Percentiles rank a stretch among this genome's conserved stretches.
Conservation (phyloP, 2,888 invertebrate genomes). For the Pollenia amentaria region DNA sequence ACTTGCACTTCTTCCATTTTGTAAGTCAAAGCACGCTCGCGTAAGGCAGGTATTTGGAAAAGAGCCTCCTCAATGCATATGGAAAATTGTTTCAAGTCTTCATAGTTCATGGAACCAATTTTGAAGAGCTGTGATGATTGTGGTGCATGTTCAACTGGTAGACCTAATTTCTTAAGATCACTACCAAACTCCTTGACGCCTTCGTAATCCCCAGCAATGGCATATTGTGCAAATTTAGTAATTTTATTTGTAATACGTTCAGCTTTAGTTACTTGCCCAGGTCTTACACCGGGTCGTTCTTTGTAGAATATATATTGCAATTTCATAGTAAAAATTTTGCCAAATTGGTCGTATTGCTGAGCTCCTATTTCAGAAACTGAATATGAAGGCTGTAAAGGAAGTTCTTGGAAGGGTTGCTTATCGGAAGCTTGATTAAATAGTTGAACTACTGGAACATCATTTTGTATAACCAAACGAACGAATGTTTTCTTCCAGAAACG, state of each 20-base stretch:
- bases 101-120: conserved; percentile 94
- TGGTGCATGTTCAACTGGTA: conserved; percentile 98
- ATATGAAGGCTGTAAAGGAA: conserved; percentile 97
- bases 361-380: conserved; percentile 97
- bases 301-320: conserved; percentile 98
- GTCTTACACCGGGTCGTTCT: conserved; percentile 97
- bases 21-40: conserved; percentile 95
- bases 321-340: conserved; percentile 99
- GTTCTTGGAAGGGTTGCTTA: conserved; percentile 97
- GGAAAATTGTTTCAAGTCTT: conserved; percentile 96
- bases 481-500: conserved; percentile 99
- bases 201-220: conserved; percentile 96
- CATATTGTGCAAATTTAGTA: conserved; percentile 96
- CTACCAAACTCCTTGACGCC: conserved; percentile 97
- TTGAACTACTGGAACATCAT: conserved; percentile 94
- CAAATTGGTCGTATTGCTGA: conserved; percentile 99
- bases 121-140: conserved; percentile 98
- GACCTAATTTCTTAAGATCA: conserved; percentile 95
- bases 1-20: conserved; percentile 98
- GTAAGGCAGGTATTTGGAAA: conserved; percentile 92
- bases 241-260: conserved; percentile 95
- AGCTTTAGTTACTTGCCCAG: conserved; percentile 97
- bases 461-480: conserved; percentile 91
- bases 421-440: conserved; percentile 92
- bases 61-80: conserved; percentile 96